Evolutionary conservation across 2,888 invertebrate genomes (phyloP), one percentile per base, ranked within the genome.

Genomic region (Megamerina dolium): DNA sequence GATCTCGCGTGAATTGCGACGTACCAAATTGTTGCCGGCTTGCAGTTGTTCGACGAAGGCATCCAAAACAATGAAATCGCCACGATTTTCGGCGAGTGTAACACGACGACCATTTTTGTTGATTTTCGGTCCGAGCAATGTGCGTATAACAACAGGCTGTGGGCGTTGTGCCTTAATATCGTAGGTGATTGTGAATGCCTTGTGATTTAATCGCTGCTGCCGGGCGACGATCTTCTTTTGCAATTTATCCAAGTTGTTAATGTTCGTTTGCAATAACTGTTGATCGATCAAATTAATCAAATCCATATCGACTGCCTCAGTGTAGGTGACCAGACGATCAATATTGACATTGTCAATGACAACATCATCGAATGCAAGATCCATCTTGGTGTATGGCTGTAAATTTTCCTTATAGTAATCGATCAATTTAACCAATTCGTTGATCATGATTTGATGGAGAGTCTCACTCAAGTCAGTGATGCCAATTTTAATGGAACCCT

Each of bases 401-500:
- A 82, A 70, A 37, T 74, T 62, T 36, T 74, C 58, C 48, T 78
- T 76, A 74, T 80, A 83, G 37, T 68, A 60, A 10, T 69, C 63
- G 74, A 82, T 80, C 32, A 82, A 66, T 23, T 73, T 61, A 20
- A 76, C 61, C 46, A 81, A 75, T 58, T 81, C 78, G 54, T 78
- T 77, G 14, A 85, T n/a, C n/a, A n/a, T 67, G 53, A 79, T 76
- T 61, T 37, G 14, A 4, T 80, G 85, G 74, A 81, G 75, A 13
- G 85, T 85, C 60, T 85, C 85, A 48, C 84, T 79, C 26, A 83
- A 72, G 45, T 54, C n/a, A n/a, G n/a, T n/a, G n/a, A n/a, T n/a
- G n/a, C n/a, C n/a, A n/a, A n/a, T n/a, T n/a, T n/a, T n/a, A n/a
- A n/a, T n/a, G 16, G 29, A n/a, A 6, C 20, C 9, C 17, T 31